A percentile compares a stretch with the other conserved stretches of the same genome.
Conservation (phyloP, 1,140 invertebrate species). For the Nephila pilipes region DNA sequence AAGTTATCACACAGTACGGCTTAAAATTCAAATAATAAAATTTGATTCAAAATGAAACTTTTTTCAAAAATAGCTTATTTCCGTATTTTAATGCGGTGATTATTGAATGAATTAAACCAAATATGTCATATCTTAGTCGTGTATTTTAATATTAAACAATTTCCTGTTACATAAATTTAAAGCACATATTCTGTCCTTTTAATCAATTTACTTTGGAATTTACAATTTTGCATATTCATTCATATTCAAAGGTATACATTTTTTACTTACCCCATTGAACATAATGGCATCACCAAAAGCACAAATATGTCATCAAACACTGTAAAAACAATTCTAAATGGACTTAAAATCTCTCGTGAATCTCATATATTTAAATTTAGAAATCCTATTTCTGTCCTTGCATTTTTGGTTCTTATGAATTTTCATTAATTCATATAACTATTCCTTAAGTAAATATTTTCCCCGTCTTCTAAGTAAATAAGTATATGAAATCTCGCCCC, state of each 20-base stretch:
- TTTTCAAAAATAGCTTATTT: no score
- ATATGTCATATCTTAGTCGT: no score
- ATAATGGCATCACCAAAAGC: not conserved
- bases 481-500: not conserved
- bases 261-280: not conserved
- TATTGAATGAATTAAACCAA: no score
- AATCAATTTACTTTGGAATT: no score
- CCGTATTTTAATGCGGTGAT: no score
- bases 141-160: no score
- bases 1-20: no score
- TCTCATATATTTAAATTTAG: conserved; percentile 13
- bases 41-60: no score
- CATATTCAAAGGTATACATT: not conserved
- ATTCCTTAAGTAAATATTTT: conserved; percentile 43
- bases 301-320: not conserved
- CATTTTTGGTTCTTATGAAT: conserved; percentile 28
- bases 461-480: conserved; percentile 37
- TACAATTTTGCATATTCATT: no score
- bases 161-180: no score
- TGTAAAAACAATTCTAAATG: not conserved
- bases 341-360: not conserved
- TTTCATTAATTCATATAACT: conserved; percentile 14
- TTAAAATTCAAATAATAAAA: no score
- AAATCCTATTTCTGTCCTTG: not conserved
- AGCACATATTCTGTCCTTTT: no score